A percentile compares a stretch with the other conserved stretches of the same genome.
These are phyloP conservation scores for Brachionus rubens DNA, from an alignment of 1,140 invertebrate genomes.

Conservation along the genomic window DNA sequence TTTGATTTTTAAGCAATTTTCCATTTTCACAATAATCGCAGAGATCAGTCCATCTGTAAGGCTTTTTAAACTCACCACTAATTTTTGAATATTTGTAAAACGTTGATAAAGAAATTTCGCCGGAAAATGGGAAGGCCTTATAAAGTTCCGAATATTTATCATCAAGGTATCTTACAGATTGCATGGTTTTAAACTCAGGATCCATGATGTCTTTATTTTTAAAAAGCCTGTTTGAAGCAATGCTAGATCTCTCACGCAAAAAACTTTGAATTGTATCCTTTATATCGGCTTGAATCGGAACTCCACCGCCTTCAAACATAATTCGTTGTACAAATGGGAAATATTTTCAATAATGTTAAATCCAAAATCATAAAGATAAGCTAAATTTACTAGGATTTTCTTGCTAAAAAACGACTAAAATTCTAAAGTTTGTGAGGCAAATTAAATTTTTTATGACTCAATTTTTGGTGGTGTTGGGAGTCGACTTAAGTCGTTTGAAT, in stretches of 20 bases:
- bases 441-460: too few relatives aligned
- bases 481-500: too few relatives aligned
- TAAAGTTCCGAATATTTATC: background rate
- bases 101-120: background rate
- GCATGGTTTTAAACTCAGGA: background rate
- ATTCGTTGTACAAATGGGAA: too few relatives aligned
- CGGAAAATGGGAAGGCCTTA: background rate
- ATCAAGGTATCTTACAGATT: background rate
- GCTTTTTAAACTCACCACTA: background rate
- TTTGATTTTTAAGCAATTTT: background rate
- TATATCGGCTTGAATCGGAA: background rate
- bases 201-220: background rate
- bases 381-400: too few relatives aligned
- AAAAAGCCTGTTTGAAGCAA: constrained; percentile 9
- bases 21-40: constrained; percentile 8
- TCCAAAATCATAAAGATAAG: too few relatives aligned
- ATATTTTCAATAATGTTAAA: too few relatives aligned
- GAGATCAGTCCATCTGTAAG: background rate
- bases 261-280: background rate
- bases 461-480: too few relatives aligned
- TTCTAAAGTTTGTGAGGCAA: too few relatives aligned
- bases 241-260: background rate
- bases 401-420: too few relatives aligned
- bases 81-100: constrained; percentile 1
- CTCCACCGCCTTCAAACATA: background rate